Evolutionary conservation across 2,113 vertebrate genomes (phyloP).

Genomic region (Hippolais icterina): DNA sequence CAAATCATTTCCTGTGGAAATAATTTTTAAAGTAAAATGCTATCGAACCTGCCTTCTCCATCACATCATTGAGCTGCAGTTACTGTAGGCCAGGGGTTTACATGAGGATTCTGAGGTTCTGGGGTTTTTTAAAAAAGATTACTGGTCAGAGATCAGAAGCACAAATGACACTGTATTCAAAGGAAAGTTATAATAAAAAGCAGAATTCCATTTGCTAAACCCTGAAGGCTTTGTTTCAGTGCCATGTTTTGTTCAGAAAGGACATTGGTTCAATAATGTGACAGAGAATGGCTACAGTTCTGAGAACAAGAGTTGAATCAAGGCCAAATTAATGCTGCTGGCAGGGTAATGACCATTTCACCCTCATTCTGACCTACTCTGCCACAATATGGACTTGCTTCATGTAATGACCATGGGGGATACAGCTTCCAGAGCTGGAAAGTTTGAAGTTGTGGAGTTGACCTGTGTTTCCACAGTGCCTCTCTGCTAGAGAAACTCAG

Average conservation of each 20-base stretch:
- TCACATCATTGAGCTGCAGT: conserved; percentile 58
- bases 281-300: neutral
- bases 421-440: neutral
- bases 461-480: neutral
- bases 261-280: neutral
- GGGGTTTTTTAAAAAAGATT: neutral
- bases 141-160: conserved; percentile 63
- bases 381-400: fast-evolving
- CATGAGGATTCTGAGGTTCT: neutral
- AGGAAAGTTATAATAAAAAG: conserved; percentile 69
- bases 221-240: conserved; percentile 48
- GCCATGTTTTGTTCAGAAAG: neutral
- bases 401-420: fast-evolving
- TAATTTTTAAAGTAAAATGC: conserved; percentile 78
- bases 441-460: neutral
- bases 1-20: conserved; percentile 96
- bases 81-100: conserved; percentile 56
- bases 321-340: neutral
- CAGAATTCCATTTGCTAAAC: conserved; percentile 55
- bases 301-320: neutral
- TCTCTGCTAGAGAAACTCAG: neutral
- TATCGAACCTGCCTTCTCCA: conserved; percentile 63
- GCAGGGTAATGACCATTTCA: no score
- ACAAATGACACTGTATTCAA: conserved; percentile 57
- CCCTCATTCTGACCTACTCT: fast-evolving